phyloP scores from a whole-genome alignment of 2,797 vertebrate genomes.

The Clarias fuscus region DNA sequence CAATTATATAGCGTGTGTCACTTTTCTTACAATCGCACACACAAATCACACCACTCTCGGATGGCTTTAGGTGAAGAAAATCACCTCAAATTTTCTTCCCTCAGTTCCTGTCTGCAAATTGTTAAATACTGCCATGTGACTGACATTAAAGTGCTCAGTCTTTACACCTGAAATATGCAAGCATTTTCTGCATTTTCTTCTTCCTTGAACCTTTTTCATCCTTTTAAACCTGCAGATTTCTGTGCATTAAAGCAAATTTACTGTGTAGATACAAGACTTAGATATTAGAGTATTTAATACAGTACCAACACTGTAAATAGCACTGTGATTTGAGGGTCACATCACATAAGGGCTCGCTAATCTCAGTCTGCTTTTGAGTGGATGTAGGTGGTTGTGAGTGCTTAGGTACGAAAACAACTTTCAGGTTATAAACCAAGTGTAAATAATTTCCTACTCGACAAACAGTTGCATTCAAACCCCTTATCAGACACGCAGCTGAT shows the following conservation, averaged over 20 bases:
- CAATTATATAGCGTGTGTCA: not conserved
- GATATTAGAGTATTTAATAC: not conserved
- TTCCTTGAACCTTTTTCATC: too few relatives aligned
- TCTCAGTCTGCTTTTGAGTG: not conserved
- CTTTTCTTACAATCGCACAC: not conserved
- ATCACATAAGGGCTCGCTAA: not conserved
- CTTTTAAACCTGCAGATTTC: not conserved
- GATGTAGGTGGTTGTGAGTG: not conserved
- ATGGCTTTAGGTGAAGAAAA: constrained; percentile 2
- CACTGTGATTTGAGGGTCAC: not conserved
- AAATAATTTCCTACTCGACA: constrained; percentile 23
- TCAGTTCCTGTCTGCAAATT: constrained; percentile 4
- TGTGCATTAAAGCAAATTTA: not conserved
- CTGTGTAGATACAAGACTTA: not conserved
- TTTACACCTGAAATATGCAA: constrained; percentile 13
- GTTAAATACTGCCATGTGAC: constrained; percentile 20
- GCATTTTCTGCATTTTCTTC: not conserved
- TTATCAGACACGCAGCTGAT: not conserved
- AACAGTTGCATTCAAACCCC: constrained; percentile 23
- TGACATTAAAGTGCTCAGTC: not conserved
- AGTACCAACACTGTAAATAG: not conserved
- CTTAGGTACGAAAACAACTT: not conserved
- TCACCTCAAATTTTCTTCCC: not conserved
- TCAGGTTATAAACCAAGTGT: not conserved
- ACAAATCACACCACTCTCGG: not conserved